phyloP scores from a whole-genome alignment of 2,888 invertebrate species.

The Oasisia sp. region DNA sequence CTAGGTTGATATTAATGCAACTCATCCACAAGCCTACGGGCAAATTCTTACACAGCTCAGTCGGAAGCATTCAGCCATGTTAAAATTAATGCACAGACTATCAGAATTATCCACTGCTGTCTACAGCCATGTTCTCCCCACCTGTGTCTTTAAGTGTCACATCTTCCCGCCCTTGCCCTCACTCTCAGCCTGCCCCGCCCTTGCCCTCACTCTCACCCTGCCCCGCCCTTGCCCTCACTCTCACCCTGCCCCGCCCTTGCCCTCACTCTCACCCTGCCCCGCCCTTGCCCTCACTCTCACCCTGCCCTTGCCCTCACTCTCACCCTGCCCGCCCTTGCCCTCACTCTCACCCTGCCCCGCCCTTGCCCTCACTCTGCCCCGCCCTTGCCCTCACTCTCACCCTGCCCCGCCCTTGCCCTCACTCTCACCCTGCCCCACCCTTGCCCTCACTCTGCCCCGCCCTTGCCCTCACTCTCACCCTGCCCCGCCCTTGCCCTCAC shows the following conservation, averaged over 20 bases:
- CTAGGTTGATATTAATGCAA: too few species aligned
- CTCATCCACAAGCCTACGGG: neutral
- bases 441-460: too few species aligned
- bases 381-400: neutral
- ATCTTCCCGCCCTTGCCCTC: too few species aligned
- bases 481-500: conserved; percentile 35
- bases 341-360: neutral
- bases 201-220: neutral
- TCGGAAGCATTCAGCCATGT: neutral
- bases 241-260: too few species aligned
- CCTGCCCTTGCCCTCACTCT: too few species aligned
- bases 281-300: conserved; percentile 39
- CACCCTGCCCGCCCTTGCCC: too few species aligned
- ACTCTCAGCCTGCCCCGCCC: too few species aligned
- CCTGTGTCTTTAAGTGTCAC: too few species aligned
- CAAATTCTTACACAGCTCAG: neutral
- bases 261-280: neutral
- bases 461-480: neutral
- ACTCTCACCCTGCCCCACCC: too few species aligned
- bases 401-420: neutral
- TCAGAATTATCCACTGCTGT: too few species aligned
- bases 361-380: conserved; percentile 35
- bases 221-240: conserved; percentile 36
- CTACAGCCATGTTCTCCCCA: too few species aligned
- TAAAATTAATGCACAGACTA: too few species aligned